Conservation (phyloP, 2,888 invertebrate species). For the Rhimphoctona megacephalus region DNA sequence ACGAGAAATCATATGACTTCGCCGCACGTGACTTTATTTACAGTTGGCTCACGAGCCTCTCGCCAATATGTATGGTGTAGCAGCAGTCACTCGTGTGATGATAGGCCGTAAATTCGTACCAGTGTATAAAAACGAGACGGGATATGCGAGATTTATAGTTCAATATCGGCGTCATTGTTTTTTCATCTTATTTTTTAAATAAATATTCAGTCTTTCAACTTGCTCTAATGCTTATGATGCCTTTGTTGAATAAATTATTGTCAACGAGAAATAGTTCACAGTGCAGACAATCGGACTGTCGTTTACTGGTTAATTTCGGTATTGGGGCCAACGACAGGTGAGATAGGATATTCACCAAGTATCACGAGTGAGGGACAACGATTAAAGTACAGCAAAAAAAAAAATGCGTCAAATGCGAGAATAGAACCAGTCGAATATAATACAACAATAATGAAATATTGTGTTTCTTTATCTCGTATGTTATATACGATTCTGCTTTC, state of each 20-base stretch:
- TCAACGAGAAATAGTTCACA: slow-evolving; percentile 86
- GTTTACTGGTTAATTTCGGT: slow-evolving; percentile 69
- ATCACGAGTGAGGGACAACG: slow-evolving; percentile 36
- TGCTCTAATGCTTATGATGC: slow-evolving; percentile 86
- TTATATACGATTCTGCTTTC: not conserved
- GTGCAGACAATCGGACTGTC: slow-evolving; percentile 63
- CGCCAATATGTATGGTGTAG: slow-evolving; percentile 79
- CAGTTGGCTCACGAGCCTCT: slow-evolving; percentile 80
- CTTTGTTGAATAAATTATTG: slow-evolving; percentile 91
- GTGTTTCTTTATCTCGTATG: not conserved
- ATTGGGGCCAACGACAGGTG: slow-evolving; percentile 75
- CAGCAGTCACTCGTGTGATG: slow-evolving; percentile 79
- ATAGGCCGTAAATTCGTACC: slow-evolving; percentile 75
- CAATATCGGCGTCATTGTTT: slow-evolving; percentile 55
- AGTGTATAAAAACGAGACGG: slow-evolving; percentile 61
- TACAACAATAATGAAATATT: not conserved
- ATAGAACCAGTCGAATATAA: not conserved
- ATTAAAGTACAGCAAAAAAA: not conserved
- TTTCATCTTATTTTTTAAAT: slow-evolving; percentile 48
- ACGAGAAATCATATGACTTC: slow-evolving; percentile 83
- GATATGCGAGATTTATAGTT: slow-evolving; percentile 77
- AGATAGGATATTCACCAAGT: slow-evolving; percentile 63
- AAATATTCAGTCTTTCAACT: not conserved
- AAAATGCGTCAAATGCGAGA: not conserved
- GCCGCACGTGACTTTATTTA: slow-evolving; percentile 85